Evolutionary conservation across 2,797 vertebrate genomes (phyloP).

Genomic region (Falco rusticolus): DNA sequence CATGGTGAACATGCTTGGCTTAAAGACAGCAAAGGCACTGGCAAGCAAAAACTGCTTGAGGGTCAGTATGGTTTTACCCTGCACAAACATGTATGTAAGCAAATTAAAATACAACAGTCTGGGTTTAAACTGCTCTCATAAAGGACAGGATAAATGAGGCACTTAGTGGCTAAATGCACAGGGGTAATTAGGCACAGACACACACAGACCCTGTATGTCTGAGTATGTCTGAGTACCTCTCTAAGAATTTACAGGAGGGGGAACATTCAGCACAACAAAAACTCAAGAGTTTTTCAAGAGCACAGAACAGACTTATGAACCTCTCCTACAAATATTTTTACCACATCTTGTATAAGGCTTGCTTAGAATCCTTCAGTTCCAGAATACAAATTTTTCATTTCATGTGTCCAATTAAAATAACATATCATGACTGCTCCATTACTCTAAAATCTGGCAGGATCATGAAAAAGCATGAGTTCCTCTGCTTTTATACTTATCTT

Average conservation of each 20-base stretch:
- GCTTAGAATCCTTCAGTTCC: not conserved
- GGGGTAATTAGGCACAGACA: not conserved
- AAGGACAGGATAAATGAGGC: not conserved
- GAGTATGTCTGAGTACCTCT: not conserved
- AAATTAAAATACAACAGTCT: not conserved
- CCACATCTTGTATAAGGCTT: not conserved
- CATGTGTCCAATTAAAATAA: not conserved
- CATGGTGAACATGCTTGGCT: not conserved
- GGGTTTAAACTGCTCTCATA: not conserved
- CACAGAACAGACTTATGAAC: not conserved
- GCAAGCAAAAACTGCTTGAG: not conserved
- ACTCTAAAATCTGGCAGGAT: not conserved
- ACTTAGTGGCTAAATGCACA: not conserved
- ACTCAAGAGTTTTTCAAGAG: not conserved
- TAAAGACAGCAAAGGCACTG: not conserved
- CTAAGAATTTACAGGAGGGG: not conserved
- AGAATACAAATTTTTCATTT: not conserved
- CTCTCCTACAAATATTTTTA: not conserved
- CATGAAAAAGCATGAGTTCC: not conserved
- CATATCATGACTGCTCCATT: not conserved
- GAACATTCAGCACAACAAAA: not conserved
- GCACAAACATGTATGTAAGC: not conserved
- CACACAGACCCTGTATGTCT: not conserved
- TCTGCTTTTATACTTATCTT: not conserved
- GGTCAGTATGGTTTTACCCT: not conserved